Percentiles rank a stretch among this genome's conserved stretches.
phyloP scores from a whole-genome alignment of 2,113 vertebrate genomes.

The Cichladusa arquata region DNA sequence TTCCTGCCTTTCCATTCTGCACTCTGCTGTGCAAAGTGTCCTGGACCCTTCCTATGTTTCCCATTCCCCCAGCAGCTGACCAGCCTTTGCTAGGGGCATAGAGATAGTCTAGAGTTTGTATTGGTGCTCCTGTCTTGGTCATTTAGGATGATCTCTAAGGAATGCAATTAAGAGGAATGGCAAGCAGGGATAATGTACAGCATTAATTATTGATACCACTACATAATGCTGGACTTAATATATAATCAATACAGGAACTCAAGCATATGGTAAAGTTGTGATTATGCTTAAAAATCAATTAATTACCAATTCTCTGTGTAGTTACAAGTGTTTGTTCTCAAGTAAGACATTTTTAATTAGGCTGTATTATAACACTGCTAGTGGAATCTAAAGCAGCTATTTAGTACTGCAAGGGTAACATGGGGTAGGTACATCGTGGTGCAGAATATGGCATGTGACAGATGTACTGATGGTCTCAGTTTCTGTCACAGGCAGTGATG shows the following conservation, averaged over 20 bases:
- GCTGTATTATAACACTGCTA: neutral
- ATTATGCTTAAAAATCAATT: conserved; percentile 16
- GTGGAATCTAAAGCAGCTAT: neutral
- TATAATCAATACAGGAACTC: neutral
- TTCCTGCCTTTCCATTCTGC: neutral
- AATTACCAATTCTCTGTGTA: neutral
- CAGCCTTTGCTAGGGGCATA: neutral
- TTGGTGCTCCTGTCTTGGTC: neutral
- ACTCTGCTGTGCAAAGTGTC: neutral
- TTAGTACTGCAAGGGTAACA: neutral
- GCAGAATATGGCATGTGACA: neutral
- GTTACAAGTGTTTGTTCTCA: neutral
- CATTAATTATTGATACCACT: conserved; percentile 15
- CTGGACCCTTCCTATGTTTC: neutral
- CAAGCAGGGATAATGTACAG: neutral
- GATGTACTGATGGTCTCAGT: neutral
- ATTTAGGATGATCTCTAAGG: conserved; percentile 24
- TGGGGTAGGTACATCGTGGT: neutral
- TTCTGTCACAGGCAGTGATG: neutral
- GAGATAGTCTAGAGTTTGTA: neutral
- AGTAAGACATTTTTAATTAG: conserved; percentile 20
- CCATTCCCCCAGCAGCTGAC: neutral
- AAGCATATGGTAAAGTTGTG: neutral
- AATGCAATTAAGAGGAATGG: conserved; percentile 28
- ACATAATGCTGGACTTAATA: neutral